Percentiles rank a stretch among this genome's conserved stretches.
Evolutionary conservation across 2,888 invertebrate genomes (phyloP).

Genomic region (Schizaphis graminum): DNA sequence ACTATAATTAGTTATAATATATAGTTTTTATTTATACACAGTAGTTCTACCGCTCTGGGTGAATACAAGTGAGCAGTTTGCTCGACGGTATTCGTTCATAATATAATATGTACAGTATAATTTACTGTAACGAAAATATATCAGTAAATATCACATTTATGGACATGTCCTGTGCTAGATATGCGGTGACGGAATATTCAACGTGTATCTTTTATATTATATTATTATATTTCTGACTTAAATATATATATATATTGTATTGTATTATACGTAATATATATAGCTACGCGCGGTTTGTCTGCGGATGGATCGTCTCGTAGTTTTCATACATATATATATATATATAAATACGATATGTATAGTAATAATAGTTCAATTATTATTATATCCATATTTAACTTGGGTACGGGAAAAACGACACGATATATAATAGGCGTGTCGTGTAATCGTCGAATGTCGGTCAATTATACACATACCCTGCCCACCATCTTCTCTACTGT

Average conservation of each 20-base stretch:
- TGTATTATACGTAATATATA: too few species aligned
- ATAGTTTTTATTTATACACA: too few species aligned
- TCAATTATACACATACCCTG: neutral
- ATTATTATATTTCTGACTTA: neutral
- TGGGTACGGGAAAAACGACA: neutral
- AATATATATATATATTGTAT: neutral
- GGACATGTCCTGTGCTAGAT: neutral
- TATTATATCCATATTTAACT: neutral
- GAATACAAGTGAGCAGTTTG: too few species aligned
- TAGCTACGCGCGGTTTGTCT: neutral
- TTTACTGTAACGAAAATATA: neutral
- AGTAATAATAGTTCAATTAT: neutral
- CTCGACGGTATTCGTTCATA: too few species aligned
- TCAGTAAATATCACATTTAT: neutral
- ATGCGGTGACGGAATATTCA: neutral
- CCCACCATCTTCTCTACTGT: neutral
- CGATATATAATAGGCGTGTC: slow-evolving; percentile 50
- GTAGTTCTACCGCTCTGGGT: too few species aligned
- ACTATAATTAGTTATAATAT: too few species aligned
- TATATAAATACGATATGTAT: neutral
- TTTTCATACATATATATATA: neutral
- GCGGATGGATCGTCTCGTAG: slow-evolving; percentile 14
- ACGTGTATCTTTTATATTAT: neutral
- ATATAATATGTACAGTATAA: too few species aligned
- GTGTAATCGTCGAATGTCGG: slow-evolving; percentile 36